Percentiles rank a stretch among this genome's conserved stretches.
Conservation (phyloP, 2,113 vertebrate species). For the Symphodus melops region DNA sequence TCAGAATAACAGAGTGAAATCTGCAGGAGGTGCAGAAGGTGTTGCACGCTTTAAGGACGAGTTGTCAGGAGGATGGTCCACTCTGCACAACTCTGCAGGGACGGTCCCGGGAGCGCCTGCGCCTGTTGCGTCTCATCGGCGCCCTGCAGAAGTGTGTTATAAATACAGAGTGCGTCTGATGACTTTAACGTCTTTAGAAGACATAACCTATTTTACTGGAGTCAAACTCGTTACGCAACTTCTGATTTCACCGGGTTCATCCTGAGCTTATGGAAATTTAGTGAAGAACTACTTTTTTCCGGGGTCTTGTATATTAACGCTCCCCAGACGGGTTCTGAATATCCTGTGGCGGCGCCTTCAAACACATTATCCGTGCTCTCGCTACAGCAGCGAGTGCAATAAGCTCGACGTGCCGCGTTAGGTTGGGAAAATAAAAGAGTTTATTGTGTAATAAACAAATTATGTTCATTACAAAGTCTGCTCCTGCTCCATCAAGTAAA, state of each 20-base stretch:
- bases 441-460: conserved; percentile 5
- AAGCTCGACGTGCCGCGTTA: neutral
- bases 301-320: neutral
- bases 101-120: too few relatives aligned
- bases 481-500: conserved; percentile 14
- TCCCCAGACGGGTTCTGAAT: conserved; percentile 5
- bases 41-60: too few relatives aligned
- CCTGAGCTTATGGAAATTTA: conserved; percentile 15
- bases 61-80: too few relatives aligned
- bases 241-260: conserved; percentile 5
- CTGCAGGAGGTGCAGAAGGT: too few relatives aligned
- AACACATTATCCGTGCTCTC: conserved; percentile 4
- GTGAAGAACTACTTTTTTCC: conserved; percentile 2
- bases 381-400: neutral
- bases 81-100: too few relatives aligned
- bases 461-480: conserved; percentile 9
- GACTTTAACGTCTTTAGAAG: neutral
- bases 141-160: neutral
- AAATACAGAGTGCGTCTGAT: neutral
- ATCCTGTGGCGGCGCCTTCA: conserved; percentile 8
- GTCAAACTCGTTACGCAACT: neutral
- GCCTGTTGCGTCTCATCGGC: too few relatives aligned
- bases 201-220: conserved; percentile 8
- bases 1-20: too few relatives aligned
- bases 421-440: neutral